Evolutionary conservation across 2,888 invertebrate genomes (phyloP).

Genomic region (Meteorus colon): DNA sequence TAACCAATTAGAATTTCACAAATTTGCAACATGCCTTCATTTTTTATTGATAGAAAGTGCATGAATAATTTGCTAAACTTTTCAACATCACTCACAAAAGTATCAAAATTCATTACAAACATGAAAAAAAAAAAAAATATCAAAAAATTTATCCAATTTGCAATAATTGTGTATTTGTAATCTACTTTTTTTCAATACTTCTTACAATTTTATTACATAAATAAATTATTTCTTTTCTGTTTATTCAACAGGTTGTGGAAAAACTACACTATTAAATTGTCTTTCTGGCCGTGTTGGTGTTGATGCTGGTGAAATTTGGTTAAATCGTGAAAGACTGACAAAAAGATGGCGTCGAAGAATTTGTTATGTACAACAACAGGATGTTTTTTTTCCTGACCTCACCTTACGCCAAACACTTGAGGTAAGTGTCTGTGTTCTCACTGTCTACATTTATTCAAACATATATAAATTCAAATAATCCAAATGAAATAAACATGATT

Average conservation of each 20-base stretch:
- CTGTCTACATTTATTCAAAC: background rate
- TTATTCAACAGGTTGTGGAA: conserved; percentile 78
- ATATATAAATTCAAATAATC: background rate
- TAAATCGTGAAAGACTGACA: conserved; percentile 79
- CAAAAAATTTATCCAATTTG: too few relatives aligned
- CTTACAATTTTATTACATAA: background rate
- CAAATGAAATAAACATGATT: background rate
- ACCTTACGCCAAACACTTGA: conserved; percentile 85
- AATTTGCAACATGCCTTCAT: too few relatives aligned
- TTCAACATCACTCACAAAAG: too few relatives aligned
- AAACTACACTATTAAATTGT: conserved; percentile 85
- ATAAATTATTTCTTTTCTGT: background rate
- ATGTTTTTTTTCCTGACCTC: conserved; percentile 86
- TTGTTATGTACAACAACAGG: conserved; percentile 88
- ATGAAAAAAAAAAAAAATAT: too few relatives aligned
- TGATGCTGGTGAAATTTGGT: conserved; percentile 79
- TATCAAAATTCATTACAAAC: too few relatives aligned
- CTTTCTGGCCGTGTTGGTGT: conserved; percentile 82
- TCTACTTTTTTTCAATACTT: too few relatives aligned
- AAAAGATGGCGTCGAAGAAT: conserved; percentile 84
- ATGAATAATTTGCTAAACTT: conserved; percentile 4
- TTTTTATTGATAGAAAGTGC: too few relatives aligned
- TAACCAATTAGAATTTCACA: too few relatives aligned
- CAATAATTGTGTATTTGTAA: too few relatives aligned
- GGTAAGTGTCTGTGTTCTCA: conserved; percentile 69